Percentiles rank a stretch among this genome's conserved stretches.
Conservation (phyloP, 2,113 vertebrate species). For the Saccopteryx leptura region DNA sequence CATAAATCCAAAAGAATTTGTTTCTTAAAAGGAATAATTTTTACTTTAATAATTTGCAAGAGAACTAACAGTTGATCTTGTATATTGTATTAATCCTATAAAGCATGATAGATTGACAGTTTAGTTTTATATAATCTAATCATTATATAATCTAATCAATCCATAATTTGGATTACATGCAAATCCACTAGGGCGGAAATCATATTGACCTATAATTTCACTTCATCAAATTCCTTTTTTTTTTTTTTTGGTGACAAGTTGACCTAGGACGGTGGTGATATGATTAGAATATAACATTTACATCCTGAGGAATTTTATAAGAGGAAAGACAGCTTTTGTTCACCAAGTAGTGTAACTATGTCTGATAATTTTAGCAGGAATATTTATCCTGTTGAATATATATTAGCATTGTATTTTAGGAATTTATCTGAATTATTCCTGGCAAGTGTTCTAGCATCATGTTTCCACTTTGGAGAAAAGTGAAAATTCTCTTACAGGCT, state of each 20-base stretch:
- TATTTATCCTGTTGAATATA: conserved; percentile 21
- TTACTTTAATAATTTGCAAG: background rate
- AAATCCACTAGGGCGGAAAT: background rate
- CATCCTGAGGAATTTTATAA: background rate
- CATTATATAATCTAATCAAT: background rate
- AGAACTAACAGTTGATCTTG: background rate
- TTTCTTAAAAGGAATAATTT: background rate
- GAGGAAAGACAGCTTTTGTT: conserved; percentile 36
- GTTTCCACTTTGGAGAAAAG: conserved; percentile 15
- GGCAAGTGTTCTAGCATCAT: background rate
- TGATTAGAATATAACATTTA: conserved; percentile 35
- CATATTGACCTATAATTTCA: background rate
- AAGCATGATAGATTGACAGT: background rate
- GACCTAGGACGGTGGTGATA: background rate
- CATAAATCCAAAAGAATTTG: background rate
- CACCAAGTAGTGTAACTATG: background rate
- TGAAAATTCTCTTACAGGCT: background rate
- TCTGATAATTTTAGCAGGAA: background rate
- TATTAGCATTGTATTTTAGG: conserved; percentile 55
- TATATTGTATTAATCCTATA: background rate
- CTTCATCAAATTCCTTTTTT: background rate
- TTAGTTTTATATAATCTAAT: conserved; percentile 17
- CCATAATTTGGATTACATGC: too few species aligned
- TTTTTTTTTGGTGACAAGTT: conserved; percentile 11
- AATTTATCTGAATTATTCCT: conserved; percentile 37